A percentile compares a stretch with the other conserved stretches of the same genome.
Evolutionary conservation across 92 coral and sea anemone species (phyloP).

Genomic region (Hydrozoanthus gracilis): DNA sequence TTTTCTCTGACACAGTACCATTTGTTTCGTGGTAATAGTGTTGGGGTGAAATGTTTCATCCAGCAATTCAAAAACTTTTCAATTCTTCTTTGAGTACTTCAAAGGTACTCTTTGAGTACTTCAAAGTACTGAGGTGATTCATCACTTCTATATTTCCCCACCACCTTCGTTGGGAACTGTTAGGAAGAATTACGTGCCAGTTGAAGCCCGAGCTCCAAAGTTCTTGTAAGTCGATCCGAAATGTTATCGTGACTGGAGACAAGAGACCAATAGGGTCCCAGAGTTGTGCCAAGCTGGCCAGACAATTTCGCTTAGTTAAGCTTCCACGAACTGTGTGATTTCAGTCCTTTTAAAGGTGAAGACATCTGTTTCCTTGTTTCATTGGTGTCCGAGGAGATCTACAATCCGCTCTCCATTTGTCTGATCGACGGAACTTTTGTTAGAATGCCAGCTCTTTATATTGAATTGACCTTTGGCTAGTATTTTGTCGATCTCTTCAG

Average conservation of each 20-base stretch:
- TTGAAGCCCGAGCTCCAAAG: conserved; percentile 66
- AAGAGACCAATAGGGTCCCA: conserved; percentile 80
- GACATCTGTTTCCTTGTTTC: conserved; percentile 61
- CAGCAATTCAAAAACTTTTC: conserved; percentile 49
- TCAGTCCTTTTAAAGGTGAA: conserved; percentile 64
- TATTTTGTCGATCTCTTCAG: conserved; percentile 53
- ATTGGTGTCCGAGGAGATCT: conserved; percentile 66
- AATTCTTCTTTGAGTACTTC: conserved; percentile 43
- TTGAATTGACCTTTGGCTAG: conserved; percentile 59
- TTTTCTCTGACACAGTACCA: conserved; percentile 41
- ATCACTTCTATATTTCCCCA: conserved; percentile 53
- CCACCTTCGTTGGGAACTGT: conserved; percentile 57
- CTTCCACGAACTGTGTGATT: background rate
- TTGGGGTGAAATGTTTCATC: conserved; percentile 56
- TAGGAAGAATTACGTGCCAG: conserved; percentile 68
- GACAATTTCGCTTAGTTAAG: conserved; percentile 56
- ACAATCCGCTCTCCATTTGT: conserved; percentile 41
- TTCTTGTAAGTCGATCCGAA: conserved; percentile 65
- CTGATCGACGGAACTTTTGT: conserved; percentile 47
- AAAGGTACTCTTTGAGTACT: conserved; percentile 42
- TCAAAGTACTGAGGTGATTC: too few species aligned
- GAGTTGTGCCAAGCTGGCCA: conserved; percentile 65
- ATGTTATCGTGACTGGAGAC: conserved; percentile 58
- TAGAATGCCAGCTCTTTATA: conserved; percentile 66
- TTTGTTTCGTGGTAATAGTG: conserved; percentile 44